These are phyloP conservation scores for Hyles lineata DNA, from an alignment of 2,888 invertebrate species.

Conservation along the genomic window DNA sequence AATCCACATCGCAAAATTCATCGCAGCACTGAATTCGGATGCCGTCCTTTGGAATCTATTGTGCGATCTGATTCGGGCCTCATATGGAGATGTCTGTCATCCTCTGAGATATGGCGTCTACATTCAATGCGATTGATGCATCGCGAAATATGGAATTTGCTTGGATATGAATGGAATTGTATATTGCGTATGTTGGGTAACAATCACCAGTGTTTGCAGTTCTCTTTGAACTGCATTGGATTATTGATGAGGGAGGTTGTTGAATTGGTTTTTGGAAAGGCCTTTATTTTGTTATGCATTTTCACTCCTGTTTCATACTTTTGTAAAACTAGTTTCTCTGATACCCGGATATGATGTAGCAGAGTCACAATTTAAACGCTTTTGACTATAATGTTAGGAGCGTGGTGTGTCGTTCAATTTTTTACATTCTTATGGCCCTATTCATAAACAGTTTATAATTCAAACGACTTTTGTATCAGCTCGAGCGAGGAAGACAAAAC, in stretches of 20 bases:
- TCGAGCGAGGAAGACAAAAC: too few relatives aligned
- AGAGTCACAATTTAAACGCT: too few relatives aligned
- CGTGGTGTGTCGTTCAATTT: too few relatives aligned
- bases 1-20: constrained; percentile 26
- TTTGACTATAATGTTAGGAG: too few relatives aligned
- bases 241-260: neutral
- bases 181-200: constrained; percentile 6
- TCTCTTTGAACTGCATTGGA: neutral
- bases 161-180: constrained; percentile 11
- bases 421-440: too few relatives aligned
- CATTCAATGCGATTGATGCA: constrained; percentile 13
- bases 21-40: constrained; percentile 22
- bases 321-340: too few relatives aligned
- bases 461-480: too few relatives aligned
- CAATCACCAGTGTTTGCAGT: neutral
- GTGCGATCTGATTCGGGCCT: constrained; percentile 28
- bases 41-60: constrained; percentile 26
- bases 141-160: constrained; percentile 22
- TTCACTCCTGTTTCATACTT: too few relatives aligned
- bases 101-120: constrained; percentile 20
- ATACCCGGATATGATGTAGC: too few relatives aligned
- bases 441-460: too few relatives aligned
- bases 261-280: too few relatives aligned
- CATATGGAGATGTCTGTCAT: constrained; percentile 16
- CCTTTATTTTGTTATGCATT: too few relatives aligned